These are phyloP conservation scores for Phaethon lepturus DNA, from an alignment of 2,113 vertebrate species.

Conservation along the genomic window DNA sequence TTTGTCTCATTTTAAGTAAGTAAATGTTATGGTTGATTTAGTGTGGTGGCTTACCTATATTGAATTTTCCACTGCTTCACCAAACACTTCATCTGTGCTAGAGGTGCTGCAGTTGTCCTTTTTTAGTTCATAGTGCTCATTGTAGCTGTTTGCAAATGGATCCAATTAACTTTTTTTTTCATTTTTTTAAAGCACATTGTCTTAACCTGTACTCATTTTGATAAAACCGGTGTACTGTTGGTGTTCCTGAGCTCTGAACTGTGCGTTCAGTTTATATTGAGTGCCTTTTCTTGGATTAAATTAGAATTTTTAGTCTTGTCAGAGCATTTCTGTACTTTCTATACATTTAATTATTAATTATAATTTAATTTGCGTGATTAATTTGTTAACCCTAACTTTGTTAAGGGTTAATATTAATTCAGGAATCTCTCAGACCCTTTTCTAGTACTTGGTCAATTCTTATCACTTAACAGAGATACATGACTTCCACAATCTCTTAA, in stretches of 20 bases:
- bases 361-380: background rate
- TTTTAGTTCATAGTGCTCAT: background rate
- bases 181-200: background rate
- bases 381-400: background rate
- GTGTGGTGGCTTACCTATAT: background rate
- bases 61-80: background rate
- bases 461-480: background rate
- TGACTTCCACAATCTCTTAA: background rate
- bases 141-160: background rate
- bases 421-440: background rate
- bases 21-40: background rate
- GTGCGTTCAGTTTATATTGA: background rate
- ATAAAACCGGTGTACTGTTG: background rate
- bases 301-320: background rate
- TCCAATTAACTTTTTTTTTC: background rate
- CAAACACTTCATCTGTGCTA: background rate
- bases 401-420: background rate
- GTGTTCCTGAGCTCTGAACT: background rate
- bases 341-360: background rate
- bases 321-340: background rate
- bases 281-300: background rate
- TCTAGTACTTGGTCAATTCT: background rate
- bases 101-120: background rate
- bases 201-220: background rate
- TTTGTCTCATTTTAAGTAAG: background rate